Percentiles rank a stretch among this genome's conserved stretches.
These are phyloP conservation scores for Eupithecia inturbata DNA, from an alignment of 2,888 invertebrate species.

Conservation along the genomic window DNA sequence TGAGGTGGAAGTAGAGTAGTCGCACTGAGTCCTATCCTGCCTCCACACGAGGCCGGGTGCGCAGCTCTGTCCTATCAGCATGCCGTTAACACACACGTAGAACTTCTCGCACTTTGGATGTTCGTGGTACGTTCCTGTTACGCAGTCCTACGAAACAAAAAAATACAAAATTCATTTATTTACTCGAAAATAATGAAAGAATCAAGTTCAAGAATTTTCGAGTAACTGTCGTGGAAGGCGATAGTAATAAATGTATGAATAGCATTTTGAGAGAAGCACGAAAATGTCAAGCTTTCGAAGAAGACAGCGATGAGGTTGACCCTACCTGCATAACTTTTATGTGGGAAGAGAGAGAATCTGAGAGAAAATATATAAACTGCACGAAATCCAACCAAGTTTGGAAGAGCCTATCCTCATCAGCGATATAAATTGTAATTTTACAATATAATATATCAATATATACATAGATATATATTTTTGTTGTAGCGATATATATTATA, in stretches of 20 bases:
- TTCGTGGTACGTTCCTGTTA: conserved; percentile 89
- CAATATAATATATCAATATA: no score
- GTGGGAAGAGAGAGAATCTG: neutral
- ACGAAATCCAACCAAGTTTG: neutral
- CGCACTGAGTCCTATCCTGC: conserved; percentile 87
- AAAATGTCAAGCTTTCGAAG: neutral
- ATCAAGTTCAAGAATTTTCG: no score
- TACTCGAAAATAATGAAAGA: neutral
- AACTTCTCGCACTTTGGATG: conserved; percentile 90
- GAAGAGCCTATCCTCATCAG: neutral
- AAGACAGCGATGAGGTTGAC: neutral
- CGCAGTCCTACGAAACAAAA: conserved; percentile 76
- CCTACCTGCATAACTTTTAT: neutral
- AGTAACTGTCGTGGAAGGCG: neutral
- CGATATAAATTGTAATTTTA: no score
- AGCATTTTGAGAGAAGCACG: neutral
- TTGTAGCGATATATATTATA: no score
- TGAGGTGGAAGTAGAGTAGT: conserved; percentile 88
- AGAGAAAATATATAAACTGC: neutral
- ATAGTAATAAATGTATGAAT: neutral
- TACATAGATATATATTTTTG: no score
- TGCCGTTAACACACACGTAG: conserved; percentile 90
- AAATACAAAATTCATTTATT: neutral
- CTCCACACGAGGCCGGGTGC: conserved; percentile 91
- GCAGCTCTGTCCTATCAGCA: conserved; percentile 88